phyloP scores from a whole-genome alignment of 2,113 vertebrate genomes.

The Rhabdornis inornatus region DNA sequence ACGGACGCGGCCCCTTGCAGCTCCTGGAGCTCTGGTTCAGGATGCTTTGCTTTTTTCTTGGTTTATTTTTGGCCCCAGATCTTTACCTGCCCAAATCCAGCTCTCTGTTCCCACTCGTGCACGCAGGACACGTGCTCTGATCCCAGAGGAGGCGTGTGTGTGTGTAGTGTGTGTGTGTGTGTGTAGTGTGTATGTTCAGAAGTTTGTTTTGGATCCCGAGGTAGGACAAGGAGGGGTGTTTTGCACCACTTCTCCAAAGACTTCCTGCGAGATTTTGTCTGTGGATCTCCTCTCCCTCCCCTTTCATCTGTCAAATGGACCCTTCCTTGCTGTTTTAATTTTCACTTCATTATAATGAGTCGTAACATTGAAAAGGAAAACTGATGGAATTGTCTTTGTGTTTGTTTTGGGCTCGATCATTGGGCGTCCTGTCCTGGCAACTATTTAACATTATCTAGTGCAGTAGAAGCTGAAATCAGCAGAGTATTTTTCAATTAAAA shows the following conservation, averaged over 20 bases:
- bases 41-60: neutral
- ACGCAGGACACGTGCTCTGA: neutral
- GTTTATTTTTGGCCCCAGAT: neutral
- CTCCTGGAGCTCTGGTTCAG: neutral
- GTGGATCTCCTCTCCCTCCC: conserved; percentile 62
- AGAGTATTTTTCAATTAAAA: conserved; percentile 63
- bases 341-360: conserved; percentile 62
- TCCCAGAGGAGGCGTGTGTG: neutral
- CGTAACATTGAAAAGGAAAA: conserved; percentile 65
- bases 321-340: conserved; percentile 60
- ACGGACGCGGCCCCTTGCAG: neutral
- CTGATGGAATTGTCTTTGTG: conserved; percentile 68
- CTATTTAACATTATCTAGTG: conserved; percentile 58
- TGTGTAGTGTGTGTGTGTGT: neutral
- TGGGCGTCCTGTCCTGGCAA: conserved; percentile 54
- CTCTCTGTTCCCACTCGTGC: neutral
- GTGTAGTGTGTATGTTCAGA: neutral
- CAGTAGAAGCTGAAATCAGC: conserved; percentile 62
- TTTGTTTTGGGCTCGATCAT: conserved; percentile 62
- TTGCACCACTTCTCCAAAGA: conserved; percentile 57
- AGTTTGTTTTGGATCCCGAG: neutral
- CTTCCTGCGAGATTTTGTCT: conserved; percentile 53
- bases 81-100: neutral
- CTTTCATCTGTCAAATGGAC: conserved; percentile 58
- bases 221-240: neutral